These are phyloP conservation scores for Medauroidea extradentata DNA, from an alignment of 1,140 invertebrate genomes.

Conservation along the genomic window DNA sequence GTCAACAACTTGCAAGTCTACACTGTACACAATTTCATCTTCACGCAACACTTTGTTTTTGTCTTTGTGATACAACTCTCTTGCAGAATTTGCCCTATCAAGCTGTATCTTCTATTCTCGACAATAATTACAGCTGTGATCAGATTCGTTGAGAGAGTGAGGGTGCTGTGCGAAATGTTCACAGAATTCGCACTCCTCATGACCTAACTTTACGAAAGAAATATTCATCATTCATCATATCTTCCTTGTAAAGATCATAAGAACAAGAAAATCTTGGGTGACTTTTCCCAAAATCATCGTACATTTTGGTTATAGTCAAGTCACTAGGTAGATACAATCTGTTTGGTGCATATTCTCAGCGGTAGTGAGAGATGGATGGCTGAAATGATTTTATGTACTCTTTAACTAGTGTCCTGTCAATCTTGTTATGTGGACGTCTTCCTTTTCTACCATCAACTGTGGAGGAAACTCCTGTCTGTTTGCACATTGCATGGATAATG, in stretches of 20 bases:
- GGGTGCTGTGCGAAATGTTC: constrained; percentile 24
- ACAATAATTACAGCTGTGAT: constrained; percentile 17
- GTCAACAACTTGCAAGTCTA: constrained; percentile 32
- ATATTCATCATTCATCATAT: constrained; percentile 21
- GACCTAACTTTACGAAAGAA: constrained; percentile 27
- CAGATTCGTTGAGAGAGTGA: constrained; percentile 15
- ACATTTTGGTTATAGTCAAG: constrained; percentile 28
- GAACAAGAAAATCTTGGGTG: constrained; percentile 21
- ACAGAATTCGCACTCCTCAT: constrained; percentile 33
- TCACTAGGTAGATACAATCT: constrained; percentile 31
- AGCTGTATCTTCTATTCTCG: constrained; percentile 13
- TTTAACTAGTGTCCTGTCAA: constrained; percentile 17
- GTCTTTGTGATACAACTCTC: constrained; percentile 15
- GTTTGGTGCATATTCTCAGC: constrained; percentile 32
- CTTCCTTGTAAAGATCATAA: constrained; percentile 12
- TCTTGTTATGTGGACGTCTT: constrained; percentile 14
- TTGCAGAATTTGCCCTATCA: constrained; percentile 9
- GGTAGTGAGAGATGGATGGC: constrained; percentile 31
- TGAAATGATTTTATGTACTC: constrained; percentile 28
- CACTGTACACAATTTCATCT: constrained; percentile 30
- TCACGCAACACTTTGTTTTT: constrained; percentile 7
- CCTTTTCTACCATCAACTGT: constrained; percentile 13
- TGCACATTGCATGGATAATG: constrained; percentile 20
- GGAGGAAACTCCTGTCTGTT: constrained; percentile 22
- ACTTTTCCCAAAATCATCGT: constrained; percentile 28